Evolutionary conservation across 2,888 invertebrate genomes (phyloP), one percentile per base, ranked within the genome.

Genomic region (Nudaria mundana): DNA sequence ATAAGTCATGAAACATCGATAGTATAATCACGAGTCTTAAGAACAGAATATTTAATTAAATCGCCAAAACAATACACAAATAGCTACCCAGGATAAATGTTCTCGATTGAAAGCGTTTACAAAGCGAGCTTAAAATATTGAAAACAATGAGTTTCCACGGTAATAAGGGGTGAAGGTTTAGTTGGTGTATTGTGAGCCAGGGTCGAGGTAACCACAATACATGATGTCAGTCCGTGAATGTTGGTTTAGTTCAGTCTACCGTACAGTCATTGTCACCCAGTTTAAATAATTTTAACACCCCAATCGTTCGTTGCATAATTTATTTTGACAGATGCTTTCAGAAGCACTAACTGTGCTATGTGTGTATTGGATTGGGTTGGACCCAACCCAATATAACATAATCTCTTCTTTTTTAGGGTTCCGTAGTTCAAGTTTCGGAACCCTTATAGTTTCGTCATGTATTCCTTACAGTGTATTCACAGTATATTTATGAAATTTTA

Each of bases 131-230:
- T 81, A 79, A 77, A 85, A 82, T 78, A 71, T 79, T 65, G 76
- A 77, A 85, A 85, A 89, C 87, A 89, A 89, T 86, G 79, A 76
- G 63, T 72, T 62, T 74, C 61, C 72, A 68, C 76, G 77, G 72
- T 83, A 86, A 86, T 84, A 81, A 77, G 84, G 81, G 79, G 76
- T 73, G 69, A 74, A 73, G 79, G 83, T 75, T 77, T 77, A 59
- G 56, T 56, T 52, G 38, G 37, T 36, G 46, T 35, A 58, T 48
- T 58, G 61, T 63, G 56, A 52, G 44, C 42, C 51, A 62, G 66
- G n/a, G 64, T 61, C 61, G 70, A 72, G 76, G 76, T 72, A 72
- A 71, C 66, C 79, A 70, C 72, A 69, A 70, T 34, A 67, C 63
- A 66, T 64, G 58, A 57, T 55, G 25, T 63, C 66, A 66, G 64